phyloP scores from a whole-genome alignment of 2,888 invertebrate genomes.

The Xestia c-nigrum region DNA sequence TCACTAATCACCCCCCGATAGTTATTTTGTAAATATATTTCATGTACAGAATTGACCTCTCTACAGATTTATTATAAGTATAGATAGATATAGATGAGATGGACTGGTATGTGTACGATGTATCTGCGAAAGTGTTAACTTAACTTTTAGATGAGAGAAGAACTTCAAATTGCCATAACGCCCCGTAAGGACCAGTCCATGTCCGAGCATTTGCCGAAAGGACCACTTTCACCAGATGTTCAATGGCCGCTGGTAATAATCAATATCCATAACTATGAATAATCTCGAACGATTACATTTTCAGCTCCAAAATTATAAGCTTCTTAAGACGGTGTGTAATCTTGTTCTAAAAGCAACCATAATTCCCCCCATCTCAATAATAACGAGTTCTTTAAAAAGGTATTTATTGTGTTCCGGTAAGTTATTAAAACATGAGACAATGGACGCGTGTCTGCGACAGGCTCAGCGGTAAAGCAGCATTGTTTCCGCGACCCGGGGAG shows the following conservation, averaged over 20 bases:
- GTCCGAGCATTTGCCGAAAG: background rate
- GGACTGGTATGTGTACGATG: background rate
- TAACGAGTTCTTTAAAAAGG: constrained; percentile 42
- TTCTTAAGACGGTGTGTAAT: background rate
- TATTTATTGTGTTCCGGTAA: constrained; percentile 60
- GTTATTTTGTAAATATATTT: no score
- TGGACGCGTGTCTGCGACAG: constrained; percentile 60
- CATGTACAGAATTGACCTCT: no score
- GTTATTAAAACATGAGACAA: constrained; percentile 71
- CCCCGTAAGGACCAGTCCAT: background rate
- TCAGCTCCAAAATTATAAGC: background rate
- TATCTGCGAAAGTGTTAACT: background rate
- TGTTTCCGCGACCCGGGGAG: constrained; percentile 49
- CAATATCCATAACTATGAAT: background rate
- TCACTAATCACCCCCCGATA: no score
- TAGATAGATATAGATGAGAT: no score
- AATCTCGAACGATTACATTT: background rate
- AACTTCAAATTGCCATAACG: background rate
- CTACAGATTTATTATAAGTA: no score
- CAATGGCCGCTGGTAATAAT: background rate
- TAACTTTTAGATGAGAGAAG: background rate
- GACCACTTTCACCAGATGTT: background rate
- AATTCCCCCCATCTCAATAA: constrained; percentile 11
- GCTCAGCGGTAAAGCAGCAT: constrained; percentile 58
- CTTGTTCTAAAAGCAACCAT: background rate